phyloP scores from a whole-genome alignment of 2,113 vertebrate genomes.

The Trogon melanurus region DNA sequence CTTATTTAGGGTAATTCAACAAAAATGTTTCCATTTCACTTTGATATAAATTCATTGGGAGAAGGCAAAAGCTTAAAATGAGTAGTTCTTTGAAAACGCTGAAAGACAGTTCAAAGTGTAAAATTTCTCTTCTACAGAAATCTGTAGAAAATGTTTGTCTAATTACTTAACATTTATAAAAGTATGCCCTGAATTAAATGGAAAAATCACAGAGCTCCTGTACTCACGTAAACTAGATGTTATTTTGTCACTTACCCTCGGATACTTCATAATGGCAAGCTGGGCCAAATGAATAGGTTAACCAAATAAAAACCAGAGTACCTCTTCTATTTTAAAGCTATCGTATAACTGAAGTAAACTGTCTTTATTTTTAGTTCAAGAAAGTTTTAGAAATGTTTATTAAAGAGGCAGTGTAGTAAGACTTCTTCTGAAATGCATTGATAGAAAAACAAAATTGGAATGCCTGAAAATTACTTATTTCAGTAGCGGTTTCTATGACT shows the following conservation, averaged over 20 bases:
- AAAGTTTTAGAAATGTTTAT: neutral
- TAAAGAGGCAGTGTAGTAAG: neutral
- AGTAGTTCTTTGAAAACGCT: neutral
- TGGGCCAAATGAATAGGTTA: neutral
- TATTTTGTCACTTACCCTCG: neutral
- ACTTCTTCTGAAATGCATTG: neutral
- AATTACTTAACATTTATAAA: neutral
- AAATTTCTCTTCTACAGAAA: neutral
- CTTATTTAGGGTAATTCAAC: neutral
- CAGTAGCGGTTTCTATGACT: neutral
- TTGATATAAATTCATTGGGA: neutral
- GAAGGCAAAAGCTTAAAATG: neutral
- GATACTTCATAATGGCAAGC: neutral
- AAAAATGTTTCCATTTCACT: neutral
- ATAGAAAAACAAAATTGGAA: neutral
- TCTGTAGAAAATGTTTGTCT: neutral
- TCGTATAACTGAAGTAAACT: neutral
- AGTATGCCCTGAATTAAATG: neutral
- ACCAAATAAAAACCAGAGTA: neutral
- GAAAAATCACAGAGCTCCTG: neutral
- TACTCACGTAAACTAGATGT: neutral
- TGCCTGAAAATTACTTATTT: neutral
- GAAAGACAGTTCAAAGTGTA: neutral
- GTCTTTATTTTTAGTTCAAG: neutral
- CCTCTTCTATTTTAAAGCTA: neutral